Base-by-base conservation (phyloP, 2,888 invertebrate species). In the Cataglyphis livida region DNA sequence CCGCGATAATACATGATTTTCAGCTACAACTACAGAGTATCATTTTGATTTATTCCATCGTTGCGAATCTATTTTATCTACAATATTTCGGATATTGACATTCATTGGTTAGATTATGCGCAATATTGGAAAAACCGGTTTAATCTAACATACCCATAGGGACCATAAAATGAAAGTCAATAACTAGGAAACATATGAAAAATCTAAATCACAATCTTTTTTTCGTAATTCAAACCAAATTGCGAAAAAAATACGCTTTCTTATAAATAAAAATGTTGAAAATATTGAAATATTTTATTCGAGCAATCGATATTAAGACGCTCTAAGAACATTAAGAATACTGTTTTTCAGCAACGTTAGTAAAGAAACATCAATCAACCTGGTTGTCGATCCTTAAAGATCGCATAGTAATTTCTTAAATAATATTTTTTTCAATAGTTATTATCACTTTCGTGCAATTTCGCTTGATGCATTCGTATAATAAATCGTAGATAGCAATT, bases 401-500 rank as follows among this genome's bases (percentile, higher is more conserved):
- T 64, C n/a, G 81, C 65, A 41, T 12, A 54, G 21, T 64, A 62
- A 71, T 81, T 28, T 75, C 64, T 75, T 81, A 62, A 74, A 76
- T 66, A 57, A 38, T 61, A 59, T 28, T 35, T 51, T 41, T n/a
- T 66, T 61, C 41, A 5, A 62, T 35, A 35, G 21, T 75, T 57
- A 75, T 81, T 75, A 82, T 59, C 82, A n/a, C 81, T 32, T 61
- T 32, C 41, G 10, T 66, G 76, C 28, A 44, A 68, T 68, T 78
- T 54, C 35, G 32, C 57, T 41, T 28, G 78, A 57, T 44, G 78
- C 57, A 68, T 32, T n/a, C 32, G 68, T 25, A 78, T 68, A 70
- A 79, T 79, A 70, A 79, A 25, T 79, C 59, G 78, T 3, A 32
- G 68, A 78, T 78, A 68, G 64, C 70, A 70, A 59, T 79, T 79